These are phyloP conservation scores for Fistularia tabacaria DNA, from an alignment of 2,797 vertebrate species.

Conservation along the genomic window DNA sequence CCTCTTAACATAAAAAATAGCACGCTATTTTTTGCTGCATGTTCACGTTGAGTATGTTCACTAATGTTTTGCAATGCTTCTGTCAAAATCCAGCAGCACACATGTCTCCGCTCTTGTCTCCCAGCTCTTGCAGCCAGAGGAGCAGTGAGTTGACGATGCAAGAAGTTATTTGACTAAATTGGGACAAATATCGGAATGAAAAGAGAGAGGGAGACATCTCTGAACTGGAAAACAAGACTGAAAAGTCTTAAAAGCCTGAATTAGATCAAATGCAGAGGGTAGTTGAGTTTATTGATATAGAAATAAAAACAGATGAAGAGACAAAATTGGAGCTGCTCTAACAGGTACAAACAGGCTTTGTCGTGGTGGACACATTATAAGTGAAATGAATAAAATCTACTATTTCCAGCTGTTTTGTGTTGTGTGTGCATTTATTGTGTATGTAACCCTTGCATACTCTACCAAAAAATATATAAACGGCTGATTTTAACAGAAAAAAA, in stretches of 20 bases:
- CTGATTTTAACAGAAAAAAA: no score
- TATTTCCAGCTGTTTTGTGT: no score
- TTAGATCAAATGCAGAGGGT: slow-evolving; percentile 30
- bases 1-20: no score
- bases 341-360: not conserved
- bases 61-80: not conserved
- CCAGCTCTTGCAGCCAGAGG: not conserved
- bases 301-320: slow-evolving; percentile 4
- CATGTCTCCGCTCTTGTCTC: not conserved
- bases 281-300: slow-evolving; percentile 1
- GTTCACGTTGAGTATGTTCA: no score
- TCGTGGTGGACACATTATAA: no score
- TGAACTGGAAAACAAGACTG: slow-evolving; percentile 23
- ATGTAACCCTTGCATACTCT: no score
- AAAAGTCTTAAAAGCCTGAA: slow-evolving; percentile 29
- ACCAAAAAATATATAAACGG: no score
- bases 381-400: no score
- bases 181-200: slow-evolving; percentile 51
- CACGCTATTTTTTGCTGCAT: no score
- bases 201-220: slow-evolving; percentile 13
- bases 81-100: not conserved
- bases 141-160: slow-evolving; percentile 4
- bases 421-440: no score
- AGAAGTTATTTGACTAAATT: slow-evolving; percentile 57
- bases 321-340: slow-evolving; percentile 5